phyloP scores from a whole-genome alignment of 2,797 vertebrate genomes.

The Loris lydekkerianus region DNA sequence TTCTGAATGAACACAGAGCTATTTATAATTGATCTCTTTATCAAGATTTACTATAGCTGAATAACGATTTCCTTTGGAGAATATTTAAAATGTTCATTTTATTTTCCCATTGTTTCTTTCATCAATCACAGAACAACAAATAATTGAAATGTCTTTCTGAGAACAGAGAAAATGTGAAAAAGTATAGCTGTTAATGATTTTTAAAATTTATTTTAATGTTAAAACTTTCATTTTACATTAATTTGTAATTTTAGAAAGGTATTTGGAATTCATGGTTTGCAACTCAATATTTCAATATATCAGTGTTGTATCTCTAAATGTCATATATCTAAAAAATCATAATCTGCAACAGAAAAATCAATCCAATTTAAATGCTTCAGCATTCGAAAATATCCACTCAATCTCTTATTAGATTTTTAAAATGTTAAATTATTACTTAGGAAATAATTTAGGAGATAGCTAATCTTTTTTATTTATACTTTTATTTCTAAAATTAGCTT shows the following conservation, averaged over 20 bases:
- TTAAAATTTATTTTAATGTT: neutral
- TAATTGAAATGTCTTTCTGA: slow-evolving; percentile 23
- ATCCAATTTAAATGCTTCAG: neutral
- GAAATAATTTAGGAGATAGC: neutral
- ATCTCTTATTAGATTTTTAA: neutral
- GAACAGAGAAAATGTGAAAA: neutral
- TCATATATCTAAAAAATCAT: neutral
- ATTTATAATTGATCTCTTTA: slow-evolving; percentile 59
- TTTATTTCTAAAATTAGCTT: slow-evolving; percentile 13
- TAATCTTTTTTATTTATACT: neutral
- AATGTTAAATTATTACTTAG: neutral
- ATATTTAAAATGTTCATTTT: neutral
- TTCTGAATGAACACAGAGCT: neutral
- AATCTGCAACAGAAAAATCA: neutral
- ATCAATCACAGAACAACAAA: slow-evolving; percentile 49
- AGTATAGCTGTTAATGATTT: neutral
- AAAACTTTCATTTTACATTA: neutral
- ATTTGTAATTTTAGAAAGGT: neutral
- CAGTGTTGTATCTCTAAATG: neutral
- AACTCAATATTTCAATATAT: neutral
- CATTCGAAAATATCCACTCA: neutral
- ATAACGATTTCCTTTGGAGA: slow-evolving; percentile 41
- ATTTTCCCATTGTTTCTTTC: slow-evolving; percentile 4
- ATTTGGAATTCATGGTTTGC: neutral
- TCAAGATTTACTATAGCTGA: slow-evolving; percentile 57